Conservation (phyloP, 2,888 invertebrate genomes). For the Amphipoea lucens region DNA sequence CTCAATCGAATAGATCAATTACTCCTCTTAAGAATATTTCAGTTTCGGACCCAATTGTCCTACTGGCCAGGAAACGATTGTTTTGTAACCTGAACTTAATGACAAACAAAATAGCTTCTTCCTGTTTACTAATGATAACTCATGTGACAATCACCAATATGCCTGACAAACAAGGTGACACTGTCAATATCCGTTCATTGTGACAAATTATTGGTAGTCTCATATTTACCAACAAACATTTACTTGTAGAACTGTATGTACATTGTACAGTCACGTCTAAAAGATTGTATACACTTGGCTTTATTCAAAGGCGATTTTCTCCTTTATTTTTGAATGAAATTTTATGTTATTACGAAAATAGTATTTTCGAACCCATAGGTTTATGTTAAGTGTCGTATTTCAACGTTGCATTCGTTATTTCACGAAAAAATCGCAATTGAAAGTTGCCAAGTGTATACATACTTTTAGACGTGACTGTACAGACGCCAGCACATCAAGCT, state of each 20-base stretch:
- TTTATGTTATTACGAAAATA: no score
- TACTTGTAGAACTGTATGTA: not conserved
- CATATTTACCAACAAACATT: not conserved
- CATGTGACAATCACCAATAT: not conserved
- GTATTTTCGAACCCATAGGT: no score
- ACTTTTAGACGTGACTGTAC: no score
- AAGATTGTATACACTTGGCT: no score
- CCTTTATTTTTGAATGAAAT: no score
- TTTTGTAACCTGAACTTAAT: conserved; percentile 12
- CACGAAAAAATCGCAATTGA: no score
- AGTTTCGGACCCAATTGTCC: not conserved
- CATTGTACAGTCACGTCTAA: not conserved
- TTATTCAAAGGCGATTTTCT: no score
- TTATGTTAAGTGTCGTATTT: no score
- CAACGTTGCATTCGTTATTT: no score
- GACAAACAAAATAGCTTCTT: conserved; percentile 4
- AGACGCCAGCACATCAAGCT: no score
- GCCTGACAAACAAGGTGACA: not conserved
- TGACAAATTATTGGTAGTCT: not conserved
- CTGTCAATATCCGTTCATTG: conserved; percentile 35
- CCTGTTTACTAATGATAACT: conserved; percentile 3
- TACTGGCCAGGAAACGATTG: conserved; percentile 1
- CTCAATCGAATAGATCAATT: not conserved
- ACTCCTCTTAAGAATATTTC: not conserved
- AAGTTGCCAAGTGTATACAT: no score